phyloP scores from a whole-genome alignment of 2,113 vertebrate genomes.

The Prinia subflava region DNA sequence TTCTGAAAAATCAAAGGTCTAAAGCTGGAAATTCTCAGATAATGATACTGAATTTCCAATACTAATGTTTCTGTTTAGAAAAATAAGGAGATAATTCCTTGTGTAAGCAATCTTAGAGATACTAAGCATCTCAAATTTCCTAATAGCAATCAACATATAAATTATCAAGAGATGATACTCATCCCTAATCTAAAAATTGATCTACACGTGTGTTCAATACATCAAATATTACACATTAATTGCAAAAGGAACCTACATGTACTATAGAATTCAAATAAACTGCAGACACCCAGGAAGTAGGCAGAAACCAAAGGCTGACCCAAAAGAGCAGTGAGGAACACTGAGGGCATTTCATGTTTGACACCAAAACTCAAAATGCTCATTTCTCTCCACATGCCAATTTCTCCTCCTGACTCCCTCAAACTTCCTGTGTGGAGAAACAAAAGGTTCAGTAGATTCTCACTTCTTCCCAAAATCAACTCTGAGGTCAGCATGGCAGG shows the following conservation, averaged over 20 bases:
- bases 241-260: not conserved
- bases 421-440: not conserved
- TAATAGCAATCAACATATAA: not conserved
- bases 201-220: not conserved
- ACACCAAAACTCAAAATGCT: not conserved
- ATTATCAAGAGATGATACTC: not conserved
- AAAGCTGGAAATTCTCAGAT: not conserved
- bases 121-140: not conserved
- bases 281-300: not conserved
- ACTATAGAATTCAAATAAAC: not conserved
- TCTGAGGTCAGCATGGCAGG: not conserved
- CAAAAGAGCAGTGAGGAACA: not conserved
- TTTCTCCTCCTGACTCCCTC: not conserved
- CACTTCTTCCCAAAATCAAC: not conserved
- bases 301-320: not conserved
- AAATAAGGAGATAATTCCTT: not conserved
- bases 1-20: not conserved
- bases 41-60: not conserved
- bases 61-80: not conserved
- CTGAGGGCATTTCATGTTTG: not conserved
- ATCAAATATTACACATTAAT: not conserved
- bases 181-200: not conserved
- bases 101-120: not conserved
- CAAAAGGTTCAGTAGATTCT: not conserved
- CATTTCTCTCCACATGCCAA: not conserved